Percentiles rank a stretch among this genome's conserved stretches.
Conservation (phyloP, 2,113 vertebrate genomes). For the Strix uralensis region DNA sequence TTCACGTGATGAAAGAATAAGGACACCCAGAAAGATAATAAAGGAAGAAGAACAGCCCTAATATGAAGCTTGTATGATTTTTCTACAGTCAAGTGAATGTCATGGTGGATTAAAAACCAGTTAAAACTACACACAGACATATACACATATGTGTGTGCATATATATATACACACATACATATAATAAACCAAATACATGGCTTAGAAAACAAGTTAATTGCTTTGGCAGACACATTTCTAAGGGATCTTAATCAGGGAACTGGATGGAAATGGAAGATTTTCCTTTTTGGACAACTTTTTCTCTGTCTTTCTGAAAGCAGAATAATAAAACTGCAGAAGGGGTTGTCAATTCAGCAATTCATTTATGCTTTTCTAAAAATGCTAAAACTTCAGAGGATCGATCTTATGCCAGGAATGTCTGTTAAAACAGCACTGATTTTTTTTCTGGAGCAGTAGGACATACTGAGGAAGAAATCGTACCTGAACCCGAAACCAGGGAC, state of each 20-base stretch:
- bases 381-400: background rate
- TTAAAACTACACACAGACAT: background rate
- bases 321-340: background rate
- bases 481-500: background rate
- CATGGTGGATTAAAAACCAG: background rate
- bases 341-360: background rate
- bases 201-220: background rate
- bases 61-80: background rate
- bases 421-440: background rate
- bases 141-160: rapidly evolving
- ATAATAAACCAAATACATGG: background rate
- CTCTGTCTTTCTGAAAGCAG: background rate
- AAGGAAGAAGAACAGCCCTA: background rate
- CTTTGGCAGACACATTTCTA: background rate
- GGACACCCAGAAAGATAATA: background rate
- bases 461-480: rapidly evolving
- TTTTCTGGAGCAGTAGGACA: background rate
- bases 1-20: background rate
- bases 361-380: background rate
- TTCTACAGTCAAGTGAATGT: background rate
- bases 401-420: background rate
- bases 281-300: background rate
- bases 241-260: background rate
- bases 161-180: background rate
- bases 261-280: background rate